Percentiles rank a stretch among this genome's conserved stretches.
phyloP scores from a whole-genome alignment of 2,888 invertebrate genomes.

The Rhaphigaster nebulosa region DNA sequence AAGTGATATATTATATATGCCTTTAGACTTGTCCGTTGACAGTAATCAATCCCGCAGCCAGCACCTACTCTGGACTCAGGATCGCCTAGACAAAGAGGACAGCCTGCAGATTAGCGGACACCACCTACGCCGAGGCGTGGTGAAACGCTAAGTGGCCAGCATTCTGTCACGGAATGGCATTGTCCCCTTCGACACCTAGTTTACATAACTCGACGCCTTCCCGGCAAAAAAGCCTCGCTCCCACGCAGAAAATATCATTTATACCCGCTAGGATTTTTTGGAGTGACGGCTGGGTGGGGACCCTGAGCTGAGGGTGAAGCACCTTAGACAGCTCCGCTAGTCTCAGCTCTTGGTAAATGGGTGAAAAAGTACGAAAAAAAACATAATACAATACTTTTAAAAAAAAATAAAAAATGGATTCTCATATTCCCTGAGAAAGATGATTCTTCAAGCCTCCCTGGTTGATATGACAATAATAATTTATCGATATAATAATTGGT shows the following conservation, averaged over 20 bases:
- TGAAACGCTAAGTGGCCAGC: conserved; percentile 56
- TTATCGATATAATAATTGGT: not conserved
- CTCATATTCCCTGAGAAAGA: not conserved
- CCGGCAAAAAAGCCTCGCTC: conserved; percentile 51
- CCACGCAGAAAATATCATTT: conserved; percentile 58
- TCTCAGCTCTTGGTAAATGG: not conserved
- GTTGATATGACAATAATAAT: not conserved
- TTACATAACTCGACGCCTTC: conserved; percentile 53
- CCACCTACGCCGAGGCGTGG: conserved; percentile 54
- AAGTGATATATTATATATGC: too few species aligned
- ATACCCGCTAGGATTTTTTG: conserved; percentile 51
- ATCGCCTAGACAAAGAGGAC: not conserved
- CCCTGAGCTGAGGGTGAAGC: not conserved
- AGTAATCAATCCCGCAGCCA: not conserved
- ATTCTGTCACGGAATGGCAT: conserved; percentile 49
- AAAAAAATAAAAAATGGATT: not conserved
- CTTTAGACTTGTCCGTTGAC: too few species aligned
- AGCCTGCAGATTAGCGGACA: not conserved
- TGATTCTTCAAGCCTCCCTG: not conserved
- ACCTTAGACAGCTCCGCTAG: conserved; percentile 24
- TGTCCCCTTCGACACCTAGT: conserved; percentile 50
- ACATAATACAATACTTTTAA: conserved; percentile 31
- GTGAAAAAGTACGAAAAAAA: not conserved
- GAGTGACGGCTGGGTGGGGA: conserved; percentile 30
- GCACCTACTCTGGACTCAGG: not conserved